Percentiles rank a stretch among this genome's conserved stretches.
These are phyloP conservation scores for Yponomeuta malinellus DNA, from an alignment of 2,888 invertebrate species.

Conservation along the genomic window DNA sequence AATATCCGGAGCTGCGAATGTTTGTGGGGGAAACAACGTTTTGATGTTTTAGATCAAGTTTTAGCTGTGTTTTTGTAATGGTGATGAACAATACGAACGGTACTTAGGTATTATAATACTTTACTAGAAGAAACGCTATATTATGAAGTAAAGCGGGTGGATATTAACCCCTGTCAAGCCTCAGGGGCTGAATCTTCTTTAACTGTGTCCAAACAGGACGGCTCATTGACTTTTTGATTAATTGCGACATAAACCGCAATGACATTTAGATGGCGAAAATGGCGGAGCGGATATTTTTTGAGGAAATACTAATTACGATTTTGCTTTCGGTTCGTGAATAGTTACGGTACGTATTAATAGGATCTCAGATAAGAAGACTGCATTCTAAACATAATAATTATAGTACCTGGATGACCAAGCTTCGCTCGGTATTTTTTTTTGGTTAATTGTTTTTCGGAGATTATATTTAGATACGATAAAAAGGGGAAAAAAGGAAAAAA, in stretches of 20 bases:
- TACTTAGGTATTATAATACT: background rate
- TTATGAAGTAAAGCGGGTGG: slow-evolving; percentile 7
- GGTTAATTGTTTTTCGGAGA: too few relatives aligned
- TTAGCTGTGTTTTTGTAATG: background rate
- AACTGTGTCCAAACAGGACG: slow-evolving; percentile 48
- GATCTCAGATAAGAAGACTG: too few relatives aligned
- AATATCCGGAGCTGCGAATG: background rate
- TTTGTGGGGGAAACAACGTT: too few relatives aligned
- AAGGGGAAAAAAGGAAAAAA: too few relatives aligned
- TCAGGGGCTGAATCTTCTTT: slow-evolving; percentile 58
- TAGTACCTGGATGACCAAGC: too few relatives aligned
- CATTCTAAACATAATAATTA: too few relatives aligned
- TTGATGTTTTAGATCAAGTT: too few relatives aligned
- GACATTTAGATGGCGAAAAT: slow-evolving; percentile 50
- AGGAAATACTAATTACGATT: background rate
- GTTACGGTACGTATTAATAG: background rate
- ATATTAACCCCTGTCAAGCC: slow-evolving; percentile 30
- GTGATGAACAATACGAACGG: background rate
- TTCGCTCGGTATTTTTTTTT: too few relatives aligned
- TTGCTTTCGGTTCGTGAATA: background rate
- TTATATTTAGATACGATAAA: too few relatives aligned
- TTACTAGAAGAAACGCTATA: background rate
- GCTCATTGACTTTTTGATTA: slow-evolving; percentile 74
- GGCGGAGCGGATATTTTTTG: background rate
- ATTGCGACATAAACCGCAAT: slow-evolving; percentile 58